Conservation (phyloP, 2,888 invertebrate species). For the Nymphalis c-album region DNA sequence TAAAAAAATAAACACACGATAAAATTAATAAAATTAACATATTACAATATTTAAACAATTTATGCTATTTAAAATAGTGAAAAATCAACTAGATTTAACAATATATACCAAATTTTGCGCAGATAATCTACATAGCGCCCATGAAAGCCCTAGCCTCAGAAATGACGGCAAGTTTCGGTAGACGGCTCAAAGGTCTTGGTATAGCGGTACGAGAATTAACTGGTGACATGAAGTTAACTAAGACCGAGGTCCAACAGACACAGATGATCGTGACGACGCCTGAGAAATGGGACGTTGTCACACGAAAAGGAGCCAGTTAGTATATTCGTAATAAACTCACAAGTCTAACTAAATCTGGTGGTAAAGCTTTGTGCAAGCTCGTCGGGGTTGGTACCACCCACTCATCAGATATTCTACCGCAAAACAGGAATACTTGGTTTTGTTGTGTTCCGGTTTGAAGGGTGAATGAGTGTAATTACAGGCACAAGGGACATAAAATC, state of each 20-base stretch:
- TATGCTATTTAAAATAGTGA: no score
- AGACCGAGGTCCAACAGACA: constrained; percentile 95
- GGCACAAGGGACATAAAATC: no score
- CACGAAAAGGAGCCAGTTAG: constrained; percentile 92
- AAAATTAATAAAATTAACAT: no score
- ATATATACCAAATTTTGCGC: constrained; percentile 38
- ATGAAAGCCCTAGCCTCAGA: constrained; percentile 99
- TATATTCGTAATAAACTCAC: constrained; percentile 26
- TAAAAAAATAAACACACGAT: no score
- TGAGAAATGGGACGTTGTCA: constrained; percentile 99
- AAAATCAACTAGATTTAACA: neutral
- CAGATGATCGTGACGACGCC: constrained; percentile 99
- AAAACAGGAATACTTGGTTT: no score
- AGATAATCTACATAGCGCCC: constrained; percentile 99
- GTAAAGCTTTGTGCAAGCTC: no score
- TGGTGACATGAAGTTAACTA: constrained; percentile 98
- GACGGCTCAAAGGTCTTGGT: constrained; percentile 87
- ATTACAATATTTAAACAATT: no score
- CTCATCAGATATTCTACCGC: no score
- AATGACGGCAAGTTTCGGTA: constrained; percentile 97
- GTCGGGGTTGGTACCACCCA: no score
- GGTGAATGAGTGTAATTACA: no score
- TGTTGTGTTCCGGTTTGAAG: no score
- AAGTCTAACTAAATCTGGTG: no score
- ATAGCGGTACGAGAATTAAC: constrained; percentile 95